Evolutionary conservation across 2,888 invertebrate genomes (phyloP), one percentile per base, ranked within the genome.

Genomic region (Eupithecia exiguata): DNA sequence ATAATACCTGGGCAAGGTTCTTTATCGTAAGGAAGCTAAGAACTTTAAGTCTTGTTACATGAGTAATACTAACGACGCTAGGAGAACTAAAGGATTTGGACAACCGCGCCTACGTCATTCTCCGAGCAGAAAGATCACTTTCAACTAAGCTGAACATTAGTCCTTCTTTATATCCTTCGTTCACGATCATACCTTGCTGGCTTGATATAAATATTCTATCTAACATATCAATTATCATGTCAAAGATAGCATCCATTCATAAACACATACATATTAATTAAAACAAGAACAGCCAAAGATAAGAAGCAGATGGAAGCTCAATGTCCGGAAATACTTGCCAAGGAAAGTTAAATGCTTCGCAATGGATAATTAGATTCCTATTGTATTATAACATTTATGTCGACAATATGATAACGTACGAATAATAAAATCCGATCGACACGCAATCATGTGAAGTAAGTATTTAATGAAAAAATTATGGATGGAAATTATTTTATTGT

Each of bases 211-310:
- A n/a, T 49, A 18, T 46, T 46, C 46, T 40, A 14, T 12, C 35
- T 36, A 36, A 35, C 18, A 38, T 36, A 36, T 63, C 63, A 63
- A 36, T 65, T 5, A 38, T 61, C 61, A 69, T 46, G 36, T 43
- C 38, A 58, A 69, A 66, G 72, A 73, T 73, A 66, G 61, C 73
- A 58, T 66, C 36, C 69, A 69, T 73, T 69, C 72, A 69, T 69
- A 43, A 69, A 46, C 40, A 40, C 9, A 14, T 7, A 25, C 14
- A 38, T 21, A 72, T 68, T 43, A 66, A 65, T 72, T 72, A 38
- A 49, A 65, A 58, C 38, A 35, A 69, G 62, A 36, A 72, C 36
- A 67, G 65, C 6, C 61, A 53, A 18, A 40, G 69, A 72, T 65
- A 69, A 49, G 36, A 30, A 69, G 16, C 10, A 21, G 38, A 38